Conservation (phyloP, 2,888 invertebrate genomes). For the Cantharis nigra region DNA sequence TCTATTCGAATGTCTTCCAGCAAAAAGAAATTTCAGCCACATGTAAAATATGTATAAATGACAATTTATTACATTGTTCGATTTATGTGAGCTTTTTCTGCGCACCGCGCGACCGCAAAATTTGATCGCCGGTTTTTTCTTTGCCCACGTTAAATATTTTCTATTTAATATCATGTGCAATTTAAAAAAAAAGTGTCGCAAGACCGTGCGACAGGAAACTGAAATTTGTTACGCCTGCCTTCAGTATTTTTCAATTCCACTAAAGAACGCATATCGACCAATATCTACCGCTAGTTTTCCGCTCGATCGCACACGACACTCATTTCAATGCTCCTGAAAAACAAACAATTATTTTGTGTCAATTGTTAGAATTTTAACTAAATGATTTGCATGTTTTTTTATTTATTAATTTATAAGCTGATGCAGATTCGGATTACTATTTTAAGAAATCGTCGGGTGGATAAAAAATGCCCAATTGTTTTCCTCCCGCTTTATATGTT, state of each 20-base stretch:
- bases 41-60: background rate
- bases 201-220: conserved; percentile 34
- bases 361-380: conserved; percentile 28
- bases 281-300: conserved; percentile 32
- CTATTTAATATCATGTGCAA: background rate
- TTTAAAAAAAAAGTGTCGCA: conserved; percentile 20
- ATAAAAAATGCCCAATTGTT: background rate
- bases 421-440: background rate
- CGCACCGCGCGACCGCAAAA: background rate
- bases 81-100: background rate
- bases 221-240: conserved; percentile 29
- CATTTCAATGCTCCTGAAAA: conserved; percentile 26
- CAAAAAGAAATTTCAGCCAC: background rate
- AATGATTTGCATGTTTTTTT: conserved; percentile 3
- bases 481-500: background rate
- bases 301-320: conserved; percentile 26
- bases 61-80: background rate
- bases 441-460: background rate
- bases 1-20: background rate
- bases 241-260: conserved; percentile 23
- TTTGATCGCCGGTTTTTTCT: background rate
- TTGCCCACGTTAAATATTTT: background rate
- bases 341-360: conserved; percentile 28
- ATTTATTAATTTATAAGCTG: background rate
- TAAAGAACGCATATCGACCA: conserved; percentile 24